A percentile compares a stretch with the other conserved stretches of the same genome.
Conservation (phyloP, 2,797 vertebrate species). For the Acomys russatus region DNA sequence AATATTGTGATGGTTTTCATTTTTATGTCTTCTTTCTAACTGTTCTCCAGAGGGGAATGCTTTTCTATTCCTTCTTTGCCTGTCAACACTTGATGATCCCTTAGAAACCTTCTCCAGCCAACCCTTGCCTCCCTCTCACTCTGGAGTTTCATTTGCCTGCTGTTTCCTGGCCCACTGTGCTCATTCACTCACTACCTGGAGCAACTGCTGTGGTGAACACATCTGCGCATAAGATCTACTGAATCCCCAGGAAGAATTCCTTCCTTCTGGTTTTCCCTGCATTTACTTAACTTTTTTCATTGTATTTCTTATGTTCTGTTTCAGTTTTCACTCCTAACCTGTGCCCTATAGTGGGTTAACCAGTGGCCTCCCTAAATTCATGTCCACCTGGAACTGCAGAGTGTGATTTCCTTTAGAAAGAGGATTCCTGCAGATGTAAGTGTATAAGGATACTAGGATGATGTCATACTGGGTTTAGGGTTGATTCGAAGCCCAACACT, state of each 20-base stretch:
- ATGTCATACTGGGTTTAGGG: background rate
- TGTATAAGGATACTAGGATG: background rate
- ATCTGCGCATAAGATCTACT: background rate
- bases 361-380: background rate
- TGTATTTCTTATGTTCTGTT: background rate
- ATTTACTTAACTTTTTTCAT: constrained; percentile 35
- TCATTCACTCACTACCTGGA: constrained; percentile 26
- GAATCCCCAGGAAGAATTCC: background rate
- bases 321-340: background rate
- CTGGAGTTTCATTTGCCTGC: background rate
- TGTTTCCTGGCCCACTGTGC: background rate
- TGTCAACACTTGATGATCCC: background rate
- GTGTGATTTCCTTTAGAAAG: constrained; percentile 37
- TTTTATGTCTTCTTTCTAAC: constrained; percentile 13
- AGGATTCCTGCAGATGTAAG: background rate
- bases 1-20: background rate
- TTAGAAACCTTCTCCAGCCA: constrained; percentile 18
- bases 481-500: background rate
- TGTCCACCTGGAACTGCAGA: background rate
- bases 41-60: background rate
- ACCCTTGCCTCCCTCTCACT: background rate
- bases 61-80: background rate
- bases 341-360: background rate
- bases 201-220: background rate
- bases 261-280: constrained; percentile 14